These are phyloP conservation scores for Prosapia bicincta DNA, from an alignment of 2,888 invertebrate genomes.

Conservation along the genomic window DNA sequence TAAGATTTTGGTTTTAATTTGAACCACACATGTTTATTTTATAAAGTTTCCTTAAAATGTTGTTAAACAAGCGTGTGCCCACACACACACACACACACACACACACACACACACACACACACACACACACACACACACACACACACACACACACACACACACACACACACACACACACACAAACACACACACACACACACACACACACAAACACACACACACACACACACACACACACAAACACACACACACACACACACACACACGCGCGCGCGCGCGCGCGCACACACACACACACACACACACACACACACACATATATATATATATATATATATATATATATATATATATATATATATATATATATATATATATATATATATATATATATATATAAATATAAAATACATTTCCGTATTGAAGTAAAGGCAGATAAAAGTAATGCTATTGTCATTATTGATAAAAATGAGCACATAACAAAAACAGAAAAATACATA, in stretches of 20 bases:
- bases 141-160: slow-evolving; percentile 5
- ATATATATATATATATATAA: too few species aligned
- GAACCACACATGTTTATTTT: too few species aligned
- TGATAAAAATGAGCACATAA: too few species aligned
- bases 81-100: slow-evolving; percentile 3
- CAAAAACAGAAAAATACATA: too few species aligned
- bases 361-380: too few species aligned
- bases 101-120: slow-evolving; percentile 5
- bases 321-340: background rate
- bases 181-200: slow-evolving; percentile 3
- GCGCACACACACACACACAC: background rate
- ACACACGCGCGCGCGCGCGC: background rate
- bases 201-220: slow-evolving; percentile 1
- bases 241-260: background rate
- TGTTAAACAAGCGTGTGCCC: too few species aligned
- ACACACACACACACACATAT: background rate
- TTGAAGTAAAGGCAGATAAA: too few species aligned
- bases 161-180: slow-evolving; percentile 5
- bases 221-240: background rate
- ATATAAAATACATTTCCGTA: too few species aligned
- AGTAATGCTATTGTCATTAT: too few species aligned
- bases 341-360: too few species aligned
- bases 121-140: slow-evolving; percentile 5
- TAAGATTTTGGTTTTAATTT: too few species aligned
- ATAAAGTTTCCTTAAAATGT: background rate